These are phyloP conservation scores for Aphodius granarius DNA, from an alignment of 2,888 invertebrate genomes.

Conservation along the genomic window DNA sequence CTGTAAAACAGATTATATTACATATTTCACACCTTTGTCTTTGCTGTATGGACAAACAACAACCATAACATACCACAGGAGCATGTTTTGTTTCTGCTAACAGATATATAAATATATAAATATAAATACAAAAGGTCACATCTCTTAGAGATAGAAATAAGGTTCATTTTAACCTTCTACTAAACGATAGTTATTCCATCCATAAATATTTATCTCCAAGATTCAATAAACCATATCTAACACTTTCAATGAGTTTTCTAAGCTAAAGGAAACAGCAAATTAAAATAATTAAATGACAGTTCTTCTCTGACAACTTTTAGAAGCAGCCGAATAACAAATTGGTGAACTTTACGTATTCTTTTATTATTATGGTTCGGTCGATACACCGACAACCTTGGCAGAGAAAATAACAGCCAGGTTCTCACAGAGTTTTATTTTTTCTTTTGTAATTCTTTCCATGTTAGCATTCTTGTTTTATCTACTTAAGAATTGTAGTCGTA, in stretches of 20 bases:
- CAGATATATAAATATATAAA: neutral
- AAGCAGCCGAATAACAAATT: no score
- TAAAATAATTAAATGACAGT: neutral
- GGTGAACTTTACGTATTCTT: neutral
- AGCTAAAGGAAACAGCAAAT: neutral
- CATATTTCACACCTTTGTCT: neutral
- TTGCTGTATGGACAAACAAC: neutral
- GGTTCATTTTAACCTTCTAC: neutral
- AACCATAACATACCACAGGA: neutral
- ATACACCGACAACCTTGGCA: neutral
- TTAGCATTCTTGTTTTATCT: neutral
- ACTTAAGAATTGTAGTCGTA: neutral
- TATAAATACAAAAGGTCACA: neutral
- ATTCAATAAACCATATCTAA: neutral
- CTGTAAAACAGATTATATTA: no score
- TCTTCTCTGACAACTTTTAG: neutral
- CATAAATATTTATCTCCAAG: neutral
- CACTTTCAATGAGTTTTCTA: no score
- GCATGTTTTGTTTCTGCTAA: neutral
- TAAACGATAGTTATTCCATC: neutral
- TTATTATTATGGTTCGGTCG: neutral
- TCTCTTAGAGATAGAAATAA: neutral
- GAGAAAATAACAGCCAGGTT: neutral
- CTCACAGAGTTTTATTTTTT: neutral
- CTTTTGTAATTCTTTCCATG: neutral